Conservation (phyloP, 2,888 invertebrate species). For the Sceliomorpha sp. region DNA sequence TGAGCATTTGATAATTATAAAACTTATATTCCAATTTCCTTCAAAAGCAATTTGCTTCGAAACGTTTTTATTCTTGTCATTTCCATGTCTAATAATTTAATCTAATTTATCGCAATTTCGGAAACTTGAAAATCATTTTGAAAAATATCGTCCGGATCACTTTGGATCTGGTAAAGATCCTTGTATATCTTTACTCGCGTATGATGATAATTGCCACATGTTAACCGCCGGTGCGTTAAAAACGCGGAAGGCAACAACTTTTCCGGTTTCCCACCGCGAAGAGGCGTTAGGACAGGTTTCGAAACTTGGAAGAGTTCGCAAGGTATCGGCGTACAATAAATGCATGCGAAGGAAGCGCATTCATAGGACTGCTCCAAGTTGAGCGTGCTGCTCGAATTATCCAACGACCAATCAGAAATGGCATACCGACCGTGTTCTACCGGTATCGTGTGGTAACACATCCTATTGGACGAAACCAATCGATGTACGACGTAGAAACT, state of each 20-base stretch:
- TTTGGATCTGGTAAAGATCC: too few species aligned
- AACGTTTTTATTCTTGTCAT: neutral
- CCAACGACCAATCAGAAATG: conserved; percentile 42
- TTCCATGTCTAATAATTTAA: too few species aligned
- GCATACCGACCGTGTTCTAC: conserved; percentile 22
- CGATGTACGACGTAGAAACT: conserved; percentile 8
- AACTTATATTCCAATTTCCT: too few species aligned
- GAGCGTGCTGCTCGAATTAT: conserved; percentile 43
- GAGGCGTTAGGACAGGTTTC: conserved; percentile 44
- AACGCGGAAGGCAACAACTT: conserved; percentile 27
- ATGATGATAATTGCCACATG: neutral
- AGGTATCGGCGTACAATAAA: conserved; percentile 40
- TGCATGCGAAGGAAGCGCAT: conserved; percentile 44
- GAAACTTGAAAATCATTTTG: too few species aligned
- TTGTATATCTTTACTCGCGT: too few species aligned
- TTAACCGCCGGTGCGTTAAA: conserved; percentile 7
- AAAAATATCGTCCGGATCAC: too few species aligned
- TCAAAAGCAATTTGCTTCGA: too few species aligned
- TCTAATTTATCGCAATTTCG: too few species aligned
- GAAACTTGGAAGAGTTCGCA: conserved; percentile 49
- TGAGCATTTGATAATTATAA: too few species aligned
- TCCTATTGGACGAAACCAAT: conserved; percentile 41
- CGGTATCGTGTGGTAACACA: conserved; percentile 28
- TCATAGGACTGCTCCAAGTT: conserved; percentile 39
- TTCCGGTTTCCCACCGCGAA: conserved; percentile 45